Conservation (phyloP, 1,140 invertebrate genomes). For the Hyles vespertilio region DNA sequence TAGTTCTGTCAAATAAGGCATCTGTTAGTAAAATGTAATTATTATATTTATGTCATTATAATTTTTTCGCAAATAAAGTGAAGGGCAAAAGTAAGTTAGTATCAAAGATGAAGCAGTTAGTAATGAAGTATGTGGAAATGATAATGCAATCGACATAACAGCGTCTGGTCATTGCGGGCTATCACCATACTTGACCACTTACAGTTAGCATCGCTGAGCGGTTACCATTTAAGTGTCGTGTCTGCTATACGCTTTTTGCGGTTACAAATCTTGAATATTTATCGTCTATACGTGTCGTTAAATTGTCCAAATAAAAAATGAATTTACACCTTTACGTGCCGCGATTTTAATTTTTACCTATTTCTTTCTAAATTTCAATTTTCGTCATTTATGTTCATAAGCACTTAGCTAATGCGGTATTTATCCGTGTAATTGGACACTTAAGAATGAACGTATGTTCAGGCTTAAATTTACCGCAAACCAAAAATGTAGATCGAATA, state of each 20-base stretch:
- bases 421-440: too few relatives aligned
- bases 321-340: conserved; percentile 33
- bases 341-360: conserved; percentile 46
- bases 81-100: too few relatives aligned
- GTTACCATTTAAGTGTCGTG: conserved; percentile 40
- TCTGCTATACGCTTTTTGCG: conserved; percentile 43
- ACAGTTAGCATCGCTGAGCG: conserved; percentile 46
- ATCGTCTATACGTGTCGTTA: conserved; percentile 39
- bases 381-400: background rate
- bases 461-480: too few relatives aligned
- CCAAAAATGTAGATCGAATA: too few relatives aligned
- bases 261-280: conserved; percentile 29
- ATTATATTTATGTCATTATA: too few relatives aligned
- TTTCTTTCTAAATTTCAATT: too few relatives aligned
- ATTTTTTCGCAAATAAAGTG: too few relatives aligned
- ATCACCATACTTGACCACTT: conserved; percentile 23
- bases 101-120: too few relatives aligned
- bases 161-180: conserved; percentile 29
- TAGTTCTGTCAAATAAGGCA: too few relatives aligned
- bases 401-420: too few relatives aligned
- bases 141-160: conserved; percentile 21
- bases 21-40: too few relatives aligned
- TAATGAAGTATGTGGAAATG: conserved; percentile 12
- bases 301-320: conserved; percentile 52
- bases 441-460: too few relatives aligned